phyloP scores from a whole-genome alignment of 2,113 vertebrate genomes.

The Calidris pygmaea region DNA sequence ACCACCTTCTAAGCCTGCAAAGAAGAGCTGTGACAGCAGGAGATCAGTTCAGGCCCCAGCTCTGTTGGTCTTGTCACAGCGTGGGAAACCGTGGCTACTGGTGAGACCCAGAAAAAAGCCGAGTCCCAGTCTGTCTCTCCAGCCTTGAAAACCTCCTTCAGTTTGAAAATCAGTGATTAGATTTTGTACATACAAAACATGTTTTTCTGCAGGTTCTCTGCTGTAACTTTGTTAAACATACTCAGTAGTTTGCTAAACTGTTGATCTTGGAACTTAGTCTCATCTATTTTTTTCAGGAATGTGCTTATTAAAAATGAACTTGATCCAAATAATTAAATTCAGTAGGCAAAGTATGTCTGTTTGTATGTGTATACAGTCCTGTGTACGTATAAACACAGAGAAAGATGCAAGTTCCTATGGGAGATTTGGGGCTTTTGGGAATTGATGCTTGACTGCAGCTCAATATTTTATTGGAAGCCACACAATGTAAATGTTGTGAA shows the following conservation, averaged over 20 bases:
- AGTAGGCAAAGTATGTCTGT: background rate
- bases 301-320: background rate
- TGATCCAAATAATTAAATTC: background rate
- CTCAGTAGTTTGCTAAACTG: background rate
- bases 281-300: background rate
- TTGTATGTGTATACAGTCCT: background rate
- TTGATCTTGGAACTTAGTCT: background rate
- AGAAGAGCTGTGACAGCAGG: constrained; percentile 30
- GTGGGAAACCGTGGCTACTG: constrained; percentile 29
- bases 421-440: background rate
- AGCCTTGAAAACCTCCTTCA: too few species aligned
- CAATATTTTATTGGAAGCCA: background rate
- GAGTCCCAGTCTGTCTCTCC: constrained; percentile 34
- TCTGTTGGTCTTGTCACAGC: constrained; percentile 36
- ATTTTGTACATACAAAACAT: background rate
- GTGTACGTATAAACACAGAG: background rate
- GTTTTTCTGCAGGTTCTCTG: background rate
- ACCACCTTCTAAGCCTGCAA: background rate
- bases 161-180: background rate
- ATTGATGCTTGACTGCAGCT: background rate
- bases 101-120: constrained; percentile 2
- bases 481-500: background rate
- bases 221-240: background rate
- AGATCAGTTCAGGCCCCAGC: constrained; percentile 11
- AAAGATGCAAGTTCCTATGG: background rate